Percentiles rank a stretch among this genome's conserved stretches.
Conservation (phyloP, 2,113 vertebrate species). For the Ranitomeya variabilis region DNA sequence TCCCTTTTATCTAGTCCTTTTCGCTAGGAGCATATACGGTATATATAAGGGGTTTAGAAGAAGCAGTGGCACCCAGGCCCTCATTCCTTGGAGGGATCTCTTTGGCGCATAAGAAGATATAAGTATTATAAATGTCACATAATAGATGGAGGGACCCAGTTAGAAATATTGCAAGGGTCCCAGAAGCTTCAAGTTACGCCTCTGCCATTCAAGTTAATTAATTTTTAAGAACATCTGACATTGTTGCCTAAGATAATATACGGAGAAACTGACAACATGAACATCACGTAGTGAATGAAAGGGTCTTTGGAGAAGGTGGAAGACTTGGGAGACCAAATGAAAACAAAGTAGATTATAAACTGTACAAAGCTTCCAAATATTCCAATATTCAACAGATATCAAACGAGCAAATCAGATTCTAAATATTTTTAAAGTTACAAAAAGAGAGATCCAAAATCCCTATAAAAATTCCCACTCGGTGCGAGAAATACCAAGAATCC, state of each 20-base stretch:
- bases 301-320: neutral
- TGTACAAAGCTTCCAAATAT: neutral
- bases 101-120: neutral
- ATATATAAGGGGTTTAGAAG: neutral
- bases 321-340: neutral
- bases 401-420: neutral
- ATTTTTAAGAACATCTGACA: neutral
- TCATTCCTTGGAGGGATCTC: neutral
- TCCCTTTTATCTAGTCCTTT: no score
- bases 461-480: neutral
- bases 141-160: neutral
- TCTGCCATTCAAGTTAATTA: neutral
- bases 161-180: neutral
- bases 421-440: conserved; percentile 17
- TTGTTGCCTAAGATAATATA: neutral
- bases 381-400: neutral
- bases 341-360: neutral
- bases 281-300: neutral
- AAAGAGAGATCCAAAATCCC: neutral
- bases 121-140: neutral
- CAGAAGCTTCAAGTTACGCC: neutral
- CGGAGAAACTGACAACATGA: neutral
- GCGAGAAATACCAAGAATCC: conserved; percentile 3
- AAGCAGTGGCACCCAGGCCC: neutral
- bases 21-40: neutral